Evolutionary conservation across 2,888 invertebrate genomes (phyloP).

Genomic region (Melanotus villosus): DNA sequence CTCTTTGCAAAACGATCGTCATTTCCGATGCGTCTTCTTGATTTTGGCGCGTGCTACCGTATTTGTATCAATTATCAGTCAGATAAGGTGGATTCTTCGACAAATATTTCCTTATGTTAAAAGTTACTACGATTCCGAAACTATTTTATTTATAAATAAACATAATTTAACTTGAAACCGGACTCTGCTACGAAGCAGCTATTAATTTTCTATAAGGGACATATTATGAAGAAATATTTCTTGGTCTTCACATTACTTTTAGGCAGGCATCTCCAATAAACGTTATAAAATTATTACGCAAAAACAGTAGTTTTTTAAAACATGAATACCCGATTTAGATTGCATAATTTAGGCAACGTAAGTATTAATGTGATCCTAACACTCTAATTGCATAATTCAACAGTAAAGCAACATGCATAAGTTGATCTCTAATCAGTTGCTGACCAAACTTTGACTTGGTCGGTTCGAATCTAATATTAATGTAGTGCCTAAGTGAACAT

Average conservation of each 20-base stretch:
- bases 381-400: constrained; percentile 29
- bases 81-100: constrained; percentile 1
- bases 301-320: constrained; percentile 4
- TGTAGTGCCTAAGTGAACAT: constrained; percentile 3
- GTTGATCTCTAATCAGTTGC: constrained; percentile 27
- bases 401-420: constrained; percentile 16
- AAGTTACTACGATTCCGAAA: no score
- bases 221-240: no score
- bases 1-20: constrained; percentile 9
- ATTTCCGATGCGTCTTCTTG: constrained; percentile 2
- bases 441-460: constrained; percentile 12
- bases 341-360: constrained; percentile 20
- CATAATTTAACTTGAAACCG: no score
- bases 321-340: constrained; percentile 9
- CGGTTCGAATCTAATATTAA: constrained; percentile 6
- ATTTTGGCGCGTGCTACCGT: constrained; percentile 22
- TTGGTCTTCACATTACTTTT: background rate
- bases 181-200: no score
- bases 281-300: constrained; percentile 10
- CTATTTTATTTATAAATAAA: no score
- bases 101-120: background rate
- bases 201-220: no score
- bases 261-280: background rate
- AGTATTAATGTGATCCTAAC: constrained; percentile 18
- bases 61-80: background rate